Evolutionary conservation across 1,140 invertebrate genomes (phyloP).

Genomic region (Spodoptera frugiperda): DNA sequence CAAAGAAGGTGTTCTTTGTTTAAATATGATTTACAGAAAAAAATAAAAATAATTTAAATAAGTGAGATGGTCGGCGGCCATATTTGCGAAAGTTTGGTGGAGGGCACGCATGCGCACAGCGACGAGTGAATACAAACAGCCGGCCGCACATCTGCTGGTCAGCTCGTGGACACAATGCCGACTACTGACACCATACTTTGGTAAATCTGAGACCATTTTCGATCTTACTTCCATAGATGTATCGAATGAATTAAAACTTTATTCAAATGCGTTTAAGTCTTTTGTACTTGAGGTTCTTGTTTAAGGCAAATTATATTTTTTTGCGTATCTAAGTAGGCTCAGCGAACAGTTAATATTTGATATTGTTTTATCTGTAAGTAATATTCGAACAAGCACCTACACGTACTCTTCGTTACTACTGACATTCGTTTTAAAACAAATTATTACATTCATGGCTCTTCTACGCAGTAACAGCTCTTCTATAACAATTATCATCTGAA

Average conservation of each 20-base stretch:
- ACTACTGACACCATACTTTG: slow-evolving; percentile 52
- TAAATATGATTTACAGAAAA: slow-evolving; percentile 3
- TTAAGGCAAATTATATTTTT: not conserved
- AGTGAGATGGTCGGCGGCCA: slow-evolving; percentile 65
- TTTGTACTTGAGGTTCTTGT: slow-evolving; percentile 19
- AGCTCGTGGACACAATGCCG: slow-evolving; percentile 82
- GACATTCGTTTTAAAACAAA: too few species aligned
- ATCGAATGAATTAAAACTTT: not conserved
- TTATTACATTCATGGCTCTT: too few species aligned
- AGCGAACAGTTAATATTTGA: too few species aligned
- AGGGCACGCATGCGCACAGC: slow-evolving; percentile 74
- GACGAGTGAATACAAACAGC: slow-evolving; percentile 73
- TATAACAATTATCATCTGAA: too few species aligned
- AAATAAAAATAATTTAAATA: slow-evolving; percentile 31
- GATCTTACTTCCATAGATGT: too few species aligned
- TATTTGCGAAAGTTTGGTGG: slow-evolving; percentile 66
- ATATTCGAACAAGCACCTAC: too few species aligned
- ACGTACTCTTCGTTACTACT: too few species aligned
- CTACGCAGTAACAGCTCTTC: too few species aligned
- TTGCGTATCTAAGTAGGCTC: too few species aligned
- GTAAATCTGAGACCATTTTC: slow-evolving; percentile 23
- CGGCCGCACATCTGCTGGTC: slow-evolving; percentile 84
- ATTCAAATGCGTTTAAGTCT: slow-evolving; percentile 29
- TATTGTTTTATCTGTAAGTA: too few species aligned
- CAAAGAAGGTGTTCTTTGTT: too few species aligned